Evolutionary conservation across 2,797 vertebrate species (phyloP).

Genomic region (Gadopsis bispinosus): DNA sequence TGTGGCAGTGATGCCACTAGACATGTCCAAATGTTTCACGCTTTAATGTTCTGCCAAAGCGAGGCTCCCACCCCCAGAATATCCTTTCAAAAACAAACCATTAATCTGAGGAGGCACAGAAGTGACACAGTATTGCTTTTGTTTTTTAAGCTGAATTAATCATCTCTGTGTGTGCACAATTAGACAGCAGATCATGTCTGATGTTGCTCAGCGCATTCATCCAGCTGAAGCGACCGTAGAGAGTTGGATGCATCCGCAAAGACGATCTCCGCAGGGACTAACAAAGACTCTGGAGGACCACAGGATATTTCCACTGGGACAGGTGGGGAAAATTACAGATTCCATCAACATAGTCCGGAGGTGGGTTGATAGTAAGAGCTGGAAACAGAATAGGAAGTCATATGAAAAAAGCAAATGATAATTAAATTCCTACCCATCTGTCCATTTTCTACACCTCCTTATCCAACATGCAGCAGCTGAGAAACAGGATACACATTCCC

Average conservation of each 20-base stretch:
- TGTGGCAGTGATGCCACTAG: conserved; percentile 45
- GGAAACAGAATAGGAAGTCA: conserved; percentile 1
- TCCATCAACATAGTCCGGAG: not conserved
- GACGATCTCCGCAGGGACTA: conserved; percentile 11
- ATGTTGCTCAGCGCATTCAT: conserved; percentile 25
- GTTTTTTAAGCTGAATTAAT: conserved; percentile 69
- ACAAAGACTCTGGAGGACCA: not conserved
- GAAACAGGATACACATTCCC: not conserved
- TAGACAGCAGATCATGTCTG: conserved; percentile 57
- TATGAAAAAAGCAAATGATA: not conserved
- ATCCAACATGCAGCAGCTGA: not conserved
- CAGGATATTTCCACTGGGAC: conserved; percentile 13
- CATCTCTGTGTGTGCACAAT: conserved; percentile 55
- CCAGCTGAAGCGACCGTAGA: conserved; percentile 26
- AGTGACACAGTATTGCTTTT: conserved; percentile 47
- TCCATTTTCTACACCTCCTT: not conserved
- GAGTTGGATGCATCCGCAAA: conserved; percentile 18
- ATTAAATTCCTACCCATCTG: not conserved
- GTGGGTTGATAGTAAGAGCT: not conserved
- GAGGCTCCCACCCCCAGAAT: not conserved
- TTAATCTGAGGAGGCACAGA: conserved; percentile 50
- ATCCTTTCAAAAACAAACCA: conserved; percentile 48
- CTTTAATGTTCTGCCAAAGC: conserved; percentile 38
- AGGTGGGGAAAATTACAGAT: not conserved
- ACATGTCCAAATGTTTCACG: conserved; percentile 51